Base-by-base conservation (phyloP, 1,140 invertebrate species). In the Drosophila azteca region DNA sequence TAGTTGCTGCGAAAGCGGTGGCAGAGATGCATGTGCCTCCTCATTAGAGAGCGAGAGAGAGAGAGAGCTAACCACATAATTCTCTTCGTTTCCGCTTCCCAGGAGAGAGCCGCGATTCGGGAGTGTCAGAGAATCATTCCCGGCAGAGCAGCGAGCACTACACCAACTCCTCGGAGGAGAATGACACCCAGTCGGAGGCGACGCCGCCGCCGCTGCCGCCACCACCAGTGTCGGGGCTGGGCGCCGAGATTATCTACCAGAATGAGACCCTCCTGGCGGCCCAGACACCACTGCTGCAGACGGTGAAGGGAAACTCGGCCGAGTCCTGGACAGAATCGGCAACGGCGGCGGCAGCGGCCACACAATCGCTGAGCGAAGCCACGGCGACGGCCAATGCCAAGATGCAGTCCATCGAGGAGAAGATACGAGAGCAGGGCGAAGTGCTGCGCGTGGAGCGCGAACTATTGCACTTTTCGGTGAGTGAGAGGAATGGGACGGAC, bases 381-480 rank as follows among this genome's bases (percentile, higher is more conserved):
- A 93, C 90, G 0, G 88, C 88, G 17, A 90, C 90, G 15, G 87
- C 90, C 31, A 90, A 91, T 70, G 90, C 90, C 6, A 91, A 91
- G 66, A 92, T 94, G 39, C 92, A 92, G 65, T 93, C 93, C 52
- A 92, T 94, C 41, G 94, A 94, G 68, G 93, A 92, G 60, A 93
- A 94, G 79, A 93, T 94, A 71, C 92, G 93, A 44, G 93, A 94
- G 44, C 93, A 94, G 81, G 94, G 94, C 85, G 95, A 96, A 91
- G 95, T 96, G 17, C 91, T 96, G 43, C 94, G 95, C 69, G 95
- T 96, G 44, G 95, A 96, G 92, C 93, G 95, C 11, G 95, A 96
- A 91, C 92, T 96, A 1, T 80, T 96, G 2, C 95, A 96, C 84
- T 77, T 88, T 49, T 88, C 83, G 83, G 83, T 88, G 48, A 72